These are phyloP conservation scores for Brachirus orientalis DNA, from an alignment of 2,113 vertebrate species.

Conservation along the genomic window DNA sequence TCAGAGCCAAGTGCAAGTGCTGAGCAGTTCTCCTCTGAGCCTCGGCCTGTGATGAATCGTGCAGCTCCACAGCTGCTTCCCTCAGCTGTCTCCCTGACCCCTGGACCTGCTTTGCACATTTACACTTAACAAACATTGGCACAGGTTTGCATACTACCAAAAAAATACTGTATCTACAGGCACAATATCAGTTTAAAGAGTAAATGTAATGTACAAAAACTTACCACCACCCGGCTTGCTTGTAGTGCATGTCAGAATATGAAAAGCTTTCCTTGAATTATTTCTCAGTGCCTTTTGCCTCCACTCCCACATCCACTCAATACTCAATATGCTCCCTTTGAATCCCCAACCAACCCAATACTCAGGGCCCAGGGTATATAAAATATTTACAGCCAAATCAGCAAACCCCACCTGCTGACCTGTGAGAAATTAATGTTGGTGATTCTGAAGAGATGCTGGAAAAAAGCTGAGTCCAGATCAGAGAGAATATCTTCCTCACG, in stretches of 20 bases:
- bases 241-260: not conserved
- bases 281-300: not conserved
- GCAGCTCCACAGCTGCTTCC: constrained; percentile 68
- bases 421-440: constrained; percentile 66
- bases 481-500: constrained; percentile 80
- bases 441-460: constrained; percentile 48
- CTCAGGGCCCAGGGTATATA: not conserved
- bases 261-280: constrained; percentile 4
- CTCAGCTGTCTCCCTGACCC: constrained; percentile 73
- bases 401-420: constrained; percentile 63
- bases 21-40: constrained; percentile 75
- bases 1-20: constrained; percentile 60
- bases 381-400: constrained; percentile 15
- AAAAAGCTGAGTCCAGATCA: constrained; percentile 73
- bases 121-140: not conserved
- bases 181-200: not conserved
- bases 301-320: not conserved
- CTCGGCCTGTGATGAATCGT: constrained; percentile 70
- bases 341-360: not conserved
- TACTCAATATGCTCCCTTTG: constrained; percentile 13
- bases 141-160: constrained; percentile 11
- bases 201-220: not conserved
- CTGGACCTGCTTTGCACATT: constrained; percentile 49
- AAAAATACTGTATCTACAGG: constrained; percentile 1
- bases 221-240: not conserved